Evolutionary conservation across 2,113 vertebrate genomes (phyloP), one percentile per base, ranked within the genome.

Genomic region (Calypte anna): DNA sequence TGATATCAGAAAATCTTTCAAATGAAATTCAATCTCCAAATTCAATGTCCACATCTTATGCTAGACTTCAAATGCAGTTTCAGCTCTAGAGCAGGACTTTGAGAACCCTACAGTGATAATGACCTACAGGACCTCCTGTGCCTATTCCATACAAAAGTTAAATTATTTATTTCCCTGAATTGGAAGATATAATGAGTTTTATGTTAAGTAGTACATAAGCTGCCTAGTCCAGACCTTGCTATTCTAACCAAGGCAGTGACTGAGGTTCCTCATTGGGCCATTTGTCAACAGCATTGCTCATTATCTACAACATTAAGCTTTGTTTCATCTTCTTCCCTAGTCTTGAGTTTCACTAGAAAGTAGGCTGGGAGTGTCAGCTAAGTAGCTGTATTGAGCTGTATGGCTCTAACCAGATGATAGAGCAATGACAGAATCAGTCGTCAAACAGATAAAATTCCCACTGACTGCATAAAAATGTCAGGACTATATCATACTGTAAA

Each of bases 391-490:
- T 51, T 79, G 84, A 96, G 78, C 6, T 48, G 48, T 75, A 50
- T 0, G 0, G n/a, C 58, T 81, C 53, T 61, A 28, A 53, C 12
- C 16, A 8, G 68, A 94, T 73, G 82, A 91, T 64, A 46, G 77
- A 93, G 66, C 61, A 75, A 81, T 58, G 82, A 88, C 63, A 91
- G 93, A 75, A 90, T 78, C 91, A 86, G 86, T 90, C 64, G 53
- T 93, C 92, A 96, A 95, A 95, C 76, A 88, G 48, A 54, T 4
- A 7, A 77, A 95, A 96, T 64, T 93, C 94, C 91, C 92, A 76
- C 54, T 62, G 79, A 90, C 68, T 38, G 80, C 82, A 75, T 93
- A 94, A 92, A 95, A 95, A 94, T 94, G 76, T 95, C 93, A 90
- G 82, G 73, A 82, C 77, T 92, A 2, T 82, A 93, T 90, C 82